phyloP scores from a whole-genome alignment of 2,113 vertebrate species.

The Pogona vitticeps region DNA sequence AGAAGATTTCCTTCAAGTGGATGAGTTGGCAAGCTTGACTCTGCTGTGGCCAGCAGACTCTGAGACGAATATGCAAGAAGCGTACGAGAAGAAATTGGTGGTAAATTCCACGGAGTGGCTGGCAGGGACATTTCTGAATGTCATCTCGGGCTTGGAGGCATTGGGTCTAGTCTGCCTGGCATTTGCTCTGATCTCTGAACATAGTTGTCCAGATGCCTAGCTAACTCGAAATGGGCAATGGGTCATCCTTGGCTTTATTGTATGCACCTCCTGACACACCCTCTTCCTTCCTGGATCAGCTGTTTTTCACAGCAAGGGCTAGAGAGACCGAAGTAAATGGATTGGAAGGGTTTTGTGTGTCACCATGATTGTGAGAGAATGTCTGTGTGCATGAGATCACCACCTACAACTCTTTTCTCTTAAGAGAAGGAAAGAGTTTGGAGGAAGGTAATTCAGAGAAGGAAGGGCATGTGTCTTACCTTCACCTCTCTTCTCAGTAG shows the following conservation, averaged over 20 bases:
- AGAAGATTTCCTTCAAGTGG: slow-evolving; percentile 73
- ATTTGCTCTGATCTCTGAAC: not conserved
- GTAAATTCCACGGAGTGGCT: slow-evolving; percentile 68
- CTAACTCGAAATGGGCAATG: not conserved
- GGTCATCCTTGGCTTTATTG: too few relatives aligned
- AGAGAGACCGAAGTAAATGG: too few relatives aligned
- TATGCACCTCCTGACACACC: too few relatives aligned
- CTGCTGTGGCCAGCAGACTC: slow-evolving; percentile 60
- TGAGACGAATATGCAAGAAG: slow-evolving; percentile 38
- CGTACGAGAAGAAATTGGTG: slow-evolving; percentile 64
- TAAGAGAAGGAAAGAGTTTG: not conserved
- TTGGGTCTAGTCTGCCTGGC: not conserved
- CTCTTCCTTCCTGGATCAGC: too few relatives aligned
- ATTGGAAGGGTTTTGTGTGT: too few relatives aligned
- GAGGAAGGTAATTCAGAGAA: not conserved
- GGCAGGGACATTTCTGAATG: not conserved
- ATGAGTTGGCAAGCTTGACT: slow-evolving; percentile 51
- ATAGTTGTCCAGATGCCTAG: not conserved
- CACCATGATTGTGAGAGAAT: too few relatives aligned
- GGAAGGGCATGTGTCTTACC: too few relatives aligned
- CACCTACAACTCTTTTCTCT: too few relatives aligned
- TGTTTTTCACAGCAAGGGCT: too few relatives aligned
- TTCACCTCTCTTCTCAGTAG: too few relatives aligned
- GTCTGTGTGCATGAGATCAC: too few relatives aligned
- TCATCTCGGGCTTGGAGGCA: not conserved